A percentile compares a stretch with the other conserved stretches of the same genome.
These are phyloP conservation scores for Myocastor coypus DNA, from an alignment of 2,113 vertebrate species.

Conservation along the genomic window DNA sequence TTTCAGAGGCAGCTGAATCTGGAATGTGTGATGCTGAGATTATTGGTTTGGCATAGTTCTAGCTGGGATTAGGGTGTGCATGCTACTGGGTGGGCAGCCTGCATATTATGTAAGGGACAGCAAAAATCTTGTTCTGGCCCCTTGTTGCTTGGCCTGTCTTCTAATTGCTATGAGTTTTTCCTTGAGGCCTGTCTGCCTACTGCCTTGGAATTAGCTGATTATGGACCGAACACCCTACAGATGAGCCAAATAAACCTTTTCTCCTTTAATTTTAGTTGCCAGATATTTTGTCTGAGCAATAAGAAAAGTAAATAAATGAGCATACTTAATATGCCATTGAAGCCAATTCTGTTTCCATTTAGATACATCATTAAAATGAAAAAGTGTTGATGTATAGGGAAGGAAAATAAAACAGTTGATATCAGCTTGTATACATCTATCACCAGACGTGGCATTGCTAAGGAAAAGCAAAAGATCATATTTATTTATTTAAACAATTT, in stretches of 20 bases:
- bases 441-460: constrained; percentile 7
- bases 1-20: background rate
- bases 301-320: background rate
- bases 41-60: background rate
- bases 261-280: background rate
- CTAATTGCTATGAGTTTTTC: background rate
- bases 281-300: background rate
- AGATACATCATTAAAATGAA: constrained; percentile 6
- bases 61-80: background rate
- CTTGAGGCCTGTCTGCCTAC: background rate
- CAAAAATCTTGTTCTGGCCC: background rate
- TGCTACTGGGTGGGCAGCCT: background rate
- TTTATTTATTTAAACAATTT: too few relatives aligned
- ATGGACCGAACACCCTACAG: background rate
- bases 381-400: background rate
- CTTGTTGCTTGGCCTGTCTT: background rate
- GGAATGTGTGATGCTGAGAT: background rate
- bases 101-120: background rate
- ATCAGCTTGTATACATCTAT: background rate
- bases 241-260: background rate
- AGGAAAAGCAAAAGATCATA: background rate
- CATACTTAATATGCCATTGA: background rate
- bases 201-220: background rate
- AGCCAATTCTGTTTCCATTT: background rate
- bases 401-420: background rate